Evolutionary conservation across 2,113 vertebrate genomes (phyloP), one percentile per base, ranked within the genome.

Genomic region (Myiagra hebetior): DNA sequence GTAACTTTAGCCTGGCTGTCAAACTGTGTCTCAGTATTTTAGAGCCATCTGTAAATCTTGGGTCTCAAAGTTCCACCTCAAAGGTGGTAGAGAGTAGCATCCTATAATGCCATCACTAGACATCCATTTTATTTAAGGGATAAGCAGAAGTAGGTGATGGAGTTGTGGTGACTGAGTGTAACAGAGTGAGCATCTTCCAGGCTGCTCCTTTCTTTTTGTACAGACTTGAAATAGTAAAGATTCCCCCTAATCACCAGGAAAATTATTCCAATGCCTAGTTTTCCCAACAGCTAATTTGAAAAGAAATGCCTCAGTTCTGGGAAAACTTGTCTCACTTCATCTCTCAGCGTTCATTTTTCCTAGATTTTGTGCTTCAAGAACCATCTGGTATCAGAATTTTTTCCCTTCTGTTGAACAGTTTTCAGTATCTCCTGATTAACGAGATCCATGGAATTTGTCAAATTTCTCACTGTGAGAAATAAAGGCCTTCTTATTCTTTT

Each of bases 51-150:
- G 16, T 75, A 50, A 79, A 44, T 64, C 60, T 44, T 39, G 13
- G 17, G 18, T 44, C 50, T 59, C 3, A 3, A 18, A 39, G 16
- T 21, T 67, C 17, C 15, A 19, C 26, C 37, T 47, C 33, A n/a
- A 33, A 50, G 1, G 5, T 52, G 18, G 26, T 4, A 37, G 47
- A 77, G 8, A 63, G 3, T 31, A 33, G 31, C 24, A 31, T 15
- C 63, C 15, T n/a, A 16, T n/a, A 1, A 63, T 57, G 15, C 15
- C 6, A 0, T 42, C 1, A 3, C 23, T 31, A 42, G 42, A 30
- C 0, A 2, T 23, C 13, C 17, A 31, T 81, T 47, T 27, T 4
- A 4, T 46, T 37, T 30, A 56, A 52, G 0, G 3, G 30, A 8
- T 27, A 52, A 87, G 33, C 28, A 59, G 37, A 63, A 86, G 19